phyloP scores from a whole-genome alignment of 2,113 vertebrate species.

The Paracanthobrama guichenoti region DNA sequence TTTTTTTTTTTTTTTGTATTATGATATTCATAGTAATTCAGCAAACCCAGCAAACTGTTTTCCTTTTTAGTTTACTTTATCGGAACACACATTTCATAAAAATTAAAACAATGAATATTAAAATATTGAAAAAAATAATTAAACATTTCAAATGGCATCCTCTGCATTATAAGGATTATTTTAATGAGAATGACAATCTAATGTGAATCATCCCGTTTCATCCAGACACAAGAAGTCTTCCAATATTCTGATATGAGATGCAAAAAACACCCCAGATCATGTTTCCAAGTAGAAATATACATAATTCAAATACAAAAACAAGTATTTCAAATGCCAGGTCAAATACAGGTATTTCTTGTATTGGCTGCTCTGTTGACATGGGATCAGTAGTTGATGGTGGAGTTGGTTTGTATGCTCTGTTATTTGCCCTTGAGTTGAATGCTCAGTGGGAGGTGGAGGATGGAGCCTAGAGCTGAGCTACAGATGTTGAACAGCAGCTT shows the following conservation, averaged over 20 bases:
- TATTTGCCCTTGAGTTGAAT: slow-evolving; percentile 47
- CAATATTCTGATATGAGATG: background rate
- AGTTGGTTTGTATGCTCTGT: slow-evolving; percentile 34
- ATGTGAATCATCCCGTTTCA: background rate
- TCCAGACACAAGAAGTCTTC: background rate
- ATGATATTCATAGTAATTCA: background rate
- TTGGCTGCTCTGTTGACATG: slow-evolving; percentile 10
- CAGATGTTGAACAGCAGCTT: slow-evolving; percentile 51
- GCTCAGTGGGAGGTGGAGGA: slow-evolving; percentile 31
- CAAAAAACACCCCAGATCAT: background rate
- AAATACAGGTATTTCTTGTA: background rate
- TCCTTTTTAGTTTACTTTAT: background rate
- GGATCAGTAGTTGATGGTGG: slow-evolving; percentile 35
- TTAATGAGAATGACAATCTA: background rate
- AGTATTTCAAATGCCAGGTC: background rate
- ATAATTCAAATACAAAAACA: background rate
- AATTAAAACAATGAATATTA: background rate
- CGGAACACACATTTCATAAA: background rate
- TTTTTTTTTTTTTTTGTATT: background rate
- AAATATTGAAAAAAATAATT: background rate
- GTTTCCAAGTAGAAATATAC: background rate
- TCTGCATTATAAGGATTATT: background rate
- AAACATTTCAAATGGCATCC: background rate
- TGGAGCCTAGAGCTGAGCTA: slow-evolving; percentile 32
- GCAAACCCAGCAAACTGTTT: too few species aligned